Conservation (phyloP, 2,888 invertebrate genomes). For the Stegana nigrithorax region DNA sequence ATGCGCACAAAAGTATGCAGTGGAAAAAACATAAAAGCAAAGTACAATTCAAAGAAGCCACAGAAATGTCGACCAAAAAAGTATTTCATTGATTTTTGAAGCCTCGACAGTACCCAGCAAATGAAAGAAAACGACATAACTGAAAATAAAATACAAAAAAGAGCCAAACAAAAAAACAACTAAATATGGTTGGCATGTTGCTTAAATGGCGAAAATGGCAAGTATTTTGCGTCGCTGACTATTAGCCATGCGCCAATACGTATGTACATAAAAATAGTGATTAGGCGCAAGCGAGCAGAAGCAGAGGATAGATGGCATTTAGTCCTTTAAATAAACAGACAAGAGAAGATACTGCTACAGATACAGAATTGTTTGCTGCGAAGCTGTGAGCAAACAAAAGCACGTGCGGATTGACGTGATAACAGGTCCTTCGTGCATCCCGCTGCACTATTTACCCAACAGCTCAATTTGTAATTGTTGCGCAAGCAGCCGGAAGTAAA, state of each 20-base stretch:
- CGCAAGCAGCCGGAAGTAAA: constrained; percentile 15
- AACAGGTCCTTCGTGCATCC: constrained; percentile 47
- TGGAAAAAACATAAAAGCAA: constrained; percentile 42
- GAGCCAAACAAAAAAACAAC: constrained; percentile 39
- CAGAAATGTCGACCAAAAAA: constrained; percentile 64
- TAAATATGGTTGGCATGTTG: too few species aligned
- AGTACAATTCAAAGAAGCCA: constrained; percentile 54
- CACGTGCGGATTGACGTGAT: constrained; percentile 54
- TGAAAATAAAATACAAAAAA: constrained; percentile 14
- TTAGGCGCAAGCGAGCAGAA: too few species aligned
- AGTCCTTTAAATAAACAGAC: constrained; percentile 46
- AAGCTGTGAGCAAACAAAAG: constrained; percentile 40
- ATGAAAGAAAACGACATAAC: constrained; percentile 29
- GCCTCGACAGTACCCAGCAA: constrained; percentile 51
- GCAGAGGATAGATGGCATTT: too few species aligned
- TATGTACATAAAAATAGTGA: too few species aligned
- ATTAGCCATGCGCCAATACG: too few species aligned
- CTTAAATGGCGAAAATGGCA: too few species aligned
- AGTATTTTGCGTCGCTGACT: too few species aligned
- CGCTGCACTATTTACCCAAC: constrained; percentile 37
- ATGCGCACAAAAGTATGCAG: too few species aligned
- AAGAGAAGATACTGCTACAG: constrained; percentile 21
- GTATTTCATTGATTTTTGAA: constrained; percentile 67
- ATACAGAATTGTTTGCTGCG: too few species aligned
- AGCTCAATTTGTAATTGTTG: constrained; percentile 39